phyloP scores from a whole-genome alignment of 2,888 invertebrate species.

The Erpobdella octoculata region DNA sequence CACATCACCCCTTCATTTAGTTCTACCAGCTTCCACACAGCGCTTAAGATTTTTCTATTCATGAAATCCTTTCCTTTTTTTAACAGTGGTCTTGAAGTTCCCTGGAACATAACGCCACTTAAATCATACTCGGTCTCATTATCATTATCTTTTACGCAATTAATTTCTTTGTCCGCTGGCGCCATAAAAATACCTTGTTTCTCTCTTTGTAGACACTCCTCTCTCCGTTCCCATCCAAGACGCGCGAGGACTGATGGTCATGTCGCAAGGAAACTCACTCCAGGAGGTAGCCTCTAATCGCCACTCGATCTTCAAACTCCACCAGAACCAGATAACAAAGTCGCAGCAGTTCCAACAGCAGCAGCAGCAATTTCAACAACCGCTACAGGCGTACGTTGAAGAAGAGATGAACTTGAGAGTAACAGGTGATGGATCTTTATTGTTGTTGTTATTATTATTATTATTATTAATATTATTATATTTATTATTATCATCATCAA shows the following conservation, averaged over 20 bases:
- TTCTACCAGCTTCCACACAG: too few relatives aligned
- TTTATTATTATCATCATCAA: too few relatives aligned
- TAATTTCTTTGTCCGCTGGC: not conserved
- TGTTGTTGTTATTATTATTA: too few relatives aligned
- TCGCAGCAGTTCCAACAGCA: not conserved
- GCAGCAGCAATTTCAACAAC: constrained; percentile 33
- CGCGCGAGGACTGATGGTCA: constrained; percentile 39
- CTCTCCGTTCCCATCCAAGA: constrained; percentile 42
- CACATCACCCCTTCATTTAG: too few relatives aligned
- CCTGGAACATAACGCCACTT: too few relatives aligned
- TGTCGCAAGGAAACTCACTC: constrained; percentile 50
- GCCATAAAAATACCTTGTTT: not conserved
- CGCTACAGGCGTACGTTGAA: constrained; percentile 53
- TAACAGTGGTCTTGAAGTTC: not conserved
- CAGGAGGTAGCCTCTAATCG: constrained; percentile 52
- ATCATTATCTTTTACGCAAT: not conserved
- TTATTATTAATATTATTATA: too few relatives aligned
- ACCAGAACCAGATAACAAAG: constrained; percentile 12
- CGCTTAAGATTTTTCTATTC: too few relatives aligned
- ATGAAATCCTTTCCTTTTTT: too few relatives aligned
- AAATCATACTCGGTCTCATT: too few relatives aligned
- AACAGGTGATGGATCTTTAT: constrained; percentile 53
- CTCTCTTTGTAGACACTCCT: constrained; percentile 39
- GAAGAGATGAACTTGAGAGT: constrained; percentile 52
- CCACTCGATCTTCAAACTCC: constrained; percentile 48